Base-by-base conservation (phyloP, 2,888 invertebrate genomes). In the Myathropa florea region DNA sequence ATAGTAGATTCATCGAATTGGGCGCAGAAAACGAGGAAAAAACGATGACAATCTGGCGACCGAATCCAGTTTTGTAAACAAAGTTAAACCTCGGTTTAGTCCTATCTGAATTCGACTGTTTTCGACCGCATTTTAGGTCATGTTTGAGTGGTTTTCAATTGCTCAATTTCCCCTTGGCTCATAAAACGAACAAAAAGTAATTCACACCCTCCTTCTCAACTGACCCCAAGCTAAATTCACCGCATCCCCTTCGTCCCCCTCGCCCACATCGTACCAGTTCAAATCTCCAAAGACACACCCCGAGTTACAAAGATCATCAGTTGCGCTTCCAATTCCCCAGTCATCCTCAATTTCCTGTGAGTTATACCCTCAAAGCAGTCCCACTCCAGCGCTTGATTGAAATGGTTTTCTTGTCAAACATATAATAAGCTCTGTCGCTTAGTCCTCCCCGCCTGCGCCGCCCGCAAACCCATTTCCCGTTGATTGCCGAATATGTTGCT, bases 401-500 rank as follows among this genome's bases (percentile, higher is more conserved):
- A 80, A 36, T 63, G 67, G 18, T 57, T 26, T 67, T 63, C 63
- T 59, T 81, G 63, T 68, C 64, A 73, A 68, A 68, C 68, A 59
- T 61, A 80, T 59, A 75, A 67, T 61, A 68, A 65, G 46, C 67
- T 26, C 12, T 33, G n/a, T 57, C 46, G 63, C 39, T 33, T 46
- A 28, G n/a, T n/a, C 18, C 9, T n/a, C 60, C 28, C 55, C 18
- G 46, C 18, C 18, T 0, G 46, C 18, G 6, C 6, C 18, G 46
- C 18, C 46, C 18, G 18, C 46, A 46, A 71, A 65, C 59, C 55
- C 24, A 65, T 75, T n/a, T 75, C 39, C 55, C 23, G 67, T 46
- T 85, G 76, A 84, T 81, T 72, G 67, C 64, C 36, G 61, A 77
- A 77, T 68, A 67, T 68, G 60, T 77, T 76, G 28, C 46, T 14